A percentile compares a stretch with the other conserved stretches of the same genome.
Evolutionary conservation across 2,888 invertebrate genomes (phyloP).

Genomic region (Zaprionus obscuricornis): DNA sequence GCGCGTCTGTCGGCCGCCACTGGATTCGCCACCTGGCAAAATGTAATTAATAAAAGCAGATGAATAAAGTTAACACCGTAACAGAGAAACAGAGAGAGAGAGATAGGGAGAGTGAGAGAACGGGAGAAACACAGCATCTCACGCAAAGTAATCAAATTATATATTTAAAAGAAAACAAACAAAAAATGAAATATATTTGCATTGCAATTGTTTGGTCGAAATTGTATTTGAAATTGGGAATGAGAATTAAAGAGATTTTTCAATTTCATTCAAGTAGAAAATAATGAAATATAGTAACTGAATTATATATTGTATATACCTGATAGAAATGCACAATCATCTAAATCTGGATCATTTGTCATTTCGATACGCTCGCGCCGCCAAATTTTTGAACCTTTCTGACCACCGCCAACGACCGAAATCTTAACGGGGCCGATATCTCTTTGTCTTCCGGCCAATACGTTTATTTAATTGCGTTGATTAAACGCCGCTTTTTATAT

Average conservation of each 20-base stretch:
- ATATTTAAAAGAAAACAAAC: no score
- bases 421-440: conserved; percentile 84
- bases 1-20: conserved; percentile 82
- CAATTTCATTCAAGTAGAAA: neutral
- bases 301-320: conserved; percentile 84
- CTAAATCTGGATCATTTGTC: conserved; percentile 94
- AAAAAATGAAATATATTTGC: conserved; percentile 41
- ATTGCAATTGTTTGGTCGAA: conserved; percentile 15
- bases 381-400: conserved; percentile 83
- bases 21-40: conserved; percentile 83
- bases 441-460: conserved; percentile 83
- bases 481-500: conserved; percentile 47
- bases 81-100: neutral
- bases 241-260: neutral
- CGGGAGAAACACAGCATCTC: neutral
- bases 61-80: conserved; percentile 3
- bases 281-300: no score
- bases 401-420: conserved; percentile 84
- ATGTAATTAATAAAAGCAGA: conserved; percentile 68
- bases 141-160: conserved; percentile 25
- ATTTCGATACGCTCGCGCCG: conserved; percentile 87
- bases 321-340: conserved; percentile 96
- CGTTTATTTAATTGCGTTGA: conserved; percentile 74
- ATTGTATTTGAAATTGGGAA: neutral
- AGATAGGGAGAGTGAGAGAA: neutral